Percentiles rank a stretch among this genome's conserved stretches.
phyloP scores from a whole-genome alignment of 1,140 invertebrate species.

The Fopius arisanus region DNA sequence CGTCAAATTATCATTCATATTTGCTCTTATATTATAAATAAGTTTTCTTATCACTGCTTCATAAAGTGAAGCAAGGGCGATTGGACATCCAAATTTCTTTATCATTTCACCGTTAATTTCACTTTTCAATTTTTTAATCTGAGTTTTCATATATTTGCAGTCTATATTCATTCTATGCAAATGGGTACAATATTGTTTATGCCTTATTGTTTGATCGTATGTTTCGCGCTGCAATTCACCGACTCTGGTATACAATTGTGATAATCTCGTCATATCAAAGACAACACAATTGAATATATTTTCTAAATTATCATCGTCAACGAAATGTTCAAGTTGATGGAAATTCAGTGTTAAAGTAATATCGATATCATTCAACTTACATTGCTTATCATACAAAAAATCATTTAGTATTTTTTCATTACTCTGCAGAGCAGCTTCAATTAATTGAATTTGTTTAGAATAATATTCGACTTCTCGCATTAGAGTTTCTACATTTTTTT shows the following conservation, averaged over 20 bases:
- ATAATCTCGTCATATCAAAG: conserved; percentile 69
- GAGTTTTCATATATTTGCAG: conserved; percentile 65
- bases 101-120: conserved; percentile 65
- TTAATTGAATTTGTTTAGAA: conserved; percentile 47
- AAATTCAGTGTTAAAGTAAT: conserved; percentile 71
- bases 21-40: conserved; percentile 65
- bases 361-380: conserved; percentile 73
- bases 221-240: conserved; percentile 73
- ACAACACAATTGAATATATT: conserved; percentile 70
- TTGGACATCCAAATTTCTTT: conserved; percentile 67
- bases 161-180: conserved; percentile 67
- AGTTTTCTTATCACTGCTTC: conserved; percentile 67
- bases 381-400: conserved; percentile 71
- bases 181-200: conserved; percentile 67
- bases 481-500: conserved; percentile 58
- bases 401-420: conserved; percentile 51
- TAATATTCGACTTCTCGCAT: conserved; percentile 57
- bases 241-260: conserved; percentile 69
- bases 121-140: conserved; percentile 63
- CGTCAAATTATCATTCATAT: conserved; percentile 60
- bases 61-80: conserved; percentile 68
- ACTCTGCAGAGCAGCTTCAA: conserved; percentile 46
- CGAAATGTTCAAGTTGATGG: conserved; percentile 72
- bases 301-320: conserved; percentile 58
- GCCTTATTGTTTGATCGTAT: conserved; percentile 66